Conservation (phyloP, 2,113 vertebrate species). For the Mesoclemmys tuberculata region DNA sequence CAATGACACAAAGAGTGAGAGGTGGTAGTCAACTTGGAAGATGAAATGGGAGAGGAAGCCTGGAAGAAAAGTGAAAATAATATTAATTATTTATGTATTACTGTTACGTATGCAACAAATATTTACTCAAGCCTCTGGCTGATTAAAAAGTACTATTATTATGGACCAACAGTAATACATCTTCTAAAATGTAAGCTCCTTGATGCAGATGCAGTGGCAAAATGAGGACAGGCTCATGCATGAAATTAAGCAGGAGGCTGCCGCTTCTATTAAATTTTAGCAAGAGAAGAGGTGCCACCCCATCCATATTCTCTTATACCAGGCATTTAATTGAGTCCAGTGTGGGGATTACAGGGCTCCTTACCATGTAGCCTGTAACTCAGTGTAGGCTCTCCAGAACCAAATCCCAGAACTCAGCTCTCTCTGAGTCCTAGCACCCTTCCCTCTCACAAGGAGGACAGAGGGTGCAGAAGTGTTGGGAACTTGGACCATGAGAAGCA, state of each 20-base stretch:
- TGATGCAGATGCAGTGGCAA: accelerated
- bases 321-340: too few relatives aligned
- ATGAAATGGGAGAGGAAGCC: not conserved
- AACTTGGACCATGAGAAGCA: not conserved
- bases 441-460: not conserved
- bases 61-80: not conserved
- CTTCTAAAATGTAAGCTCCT: not conserved
- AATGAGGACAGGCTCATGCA: not conserved
- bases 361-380: not conserved
- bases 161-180: not conserved
- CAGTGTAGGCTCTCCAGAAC: not conserved
- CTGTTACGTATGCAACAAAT: accelerated
- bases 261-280: not conserved
- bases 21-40: not conserved
- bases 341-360: not conserved
- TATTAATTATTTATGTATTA: not conserved
- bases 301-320: too few relatives aligned
- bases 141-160: not conserved
- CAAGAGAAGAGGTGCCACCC: too few relatives aligned
- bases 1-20: too few relatives aligned
- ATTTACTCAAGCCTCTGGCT: not conserved
- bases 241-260: not conserved
- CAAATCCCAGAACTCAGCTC: not conserved
- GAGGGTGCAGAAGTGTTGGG: not conserved
- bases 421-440: not conserved